A percentile compares a stretch with the other conserved stretches of the same genome.
Conservation (phyloP, 2,113 vertebrate species). For the Corythaixoides concolor region DNA sequence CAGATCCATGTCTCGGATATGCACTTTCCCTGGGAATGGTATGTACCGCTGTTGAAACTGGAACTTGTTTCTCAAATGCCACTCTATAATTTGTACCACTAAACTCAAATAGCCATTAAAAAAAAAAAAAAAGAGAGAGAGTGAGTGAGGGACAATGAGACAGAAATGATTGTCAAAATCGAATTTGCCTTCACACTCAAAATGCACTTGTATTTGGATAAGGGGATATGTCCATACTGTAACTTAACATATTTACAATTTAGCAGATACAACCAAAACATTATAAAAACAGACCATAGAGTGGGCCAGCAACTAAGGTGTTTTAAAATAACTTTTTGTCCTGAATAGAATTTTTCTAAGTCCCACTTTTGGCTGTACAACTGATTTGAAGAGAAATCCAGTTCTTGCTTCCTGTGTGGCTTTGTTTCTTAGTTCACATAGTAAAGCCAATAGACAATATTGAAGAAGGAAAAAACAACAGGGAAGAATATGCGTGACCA, state of each 20-base stretch:
- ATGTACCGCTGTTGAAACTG: neutral
- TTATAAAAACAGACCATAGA: conserved; percentile 74
- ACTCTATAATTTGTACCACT: neutral
- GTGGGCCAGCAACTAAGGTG: conserved; percentile 91
- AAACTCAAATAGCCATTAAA: neutral
- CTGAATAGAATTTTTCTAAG: conserved; percentile 84
- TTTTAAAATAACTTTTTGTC: conserved; percentile 86
- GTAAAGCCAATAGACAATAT: conserved; percentile 98
- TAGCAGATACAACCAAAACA: conserved; percentile 71
- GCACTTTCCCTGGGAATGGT: conserved; percentile 11
- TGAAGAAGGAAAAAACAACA: conserved; percentile 97
- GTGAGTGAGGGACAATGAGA: neutral
- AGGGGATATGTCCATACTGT: conserved; percentile 54
- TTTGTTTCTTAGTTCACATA: conserved; percentile 90
- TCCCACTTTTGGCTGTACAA: conserved; percentile 84
- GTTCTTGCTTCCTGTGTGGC: conserved; percentile 73
- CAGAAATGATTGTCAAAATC: conserved; percentile 21
- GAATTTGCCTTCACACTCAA: conserved; percentile 36
- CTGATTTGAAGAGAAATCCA: conserved; percentile 80
- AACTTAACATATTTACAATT: conserved; percentile 21
- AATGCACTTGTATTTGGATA: conserved; percentile 48
- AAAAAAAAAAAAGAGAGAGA: neutral
- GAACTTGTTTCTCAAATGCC: conserved; percentile 19
- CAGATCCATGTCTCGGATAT: neutral
- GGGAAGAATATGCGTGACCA: conserved; percentile 99